Conservation (phyloP, 2,888 invertebrate species). For the Aphodius sticticus region DNA sequence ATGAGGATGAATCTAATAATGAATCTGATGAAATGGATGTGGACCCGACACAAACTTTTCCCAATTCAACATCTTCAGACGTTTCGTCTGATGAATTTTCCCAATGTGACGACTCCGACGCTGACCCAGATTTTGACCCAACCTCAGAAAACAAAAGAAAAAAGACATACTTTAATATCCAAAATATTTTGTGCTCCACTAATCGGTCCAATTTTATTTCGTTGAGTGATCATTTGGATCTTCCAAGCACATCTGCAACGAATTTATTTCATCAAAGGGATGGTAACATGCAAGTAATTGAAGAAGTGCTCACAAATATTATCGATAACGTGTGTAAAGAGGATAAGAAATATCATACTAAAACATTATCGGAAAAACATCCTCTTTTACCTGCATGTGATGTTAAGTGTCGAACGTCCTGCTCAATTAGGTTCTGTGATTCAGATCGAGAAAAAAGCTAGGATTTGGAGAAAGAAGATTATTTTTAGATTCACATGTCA, state of each 20-base stretch:
- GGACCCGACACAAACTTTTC: background rate
- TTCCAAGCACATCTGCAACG: background rate
- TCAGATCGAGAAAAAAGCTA: background rate
- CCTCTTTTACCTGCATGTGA: slow-evolving; percentile 4
- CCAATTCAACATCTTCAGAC: background rate
- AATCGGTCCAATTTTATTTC: background rate
- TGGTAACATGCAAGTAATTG: slow-evolving; percentile 4
- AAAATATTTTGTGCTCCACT: background rate
- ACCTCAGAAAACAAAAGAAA: background rate
- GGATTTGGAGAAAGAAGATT: background rate
- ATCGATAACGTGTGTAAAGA: background rate
- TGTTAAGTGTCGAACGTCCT: background rate
- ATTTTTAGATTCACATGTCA: background rate
- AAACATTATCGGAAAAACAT: background rate
- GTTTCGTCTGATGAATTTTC: slow-evolving; percentile 4
- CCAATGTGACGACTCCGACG: slow-evolving; percentile 4
- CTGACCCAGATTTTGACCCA: background rate
- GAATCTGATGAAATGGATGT: background rate
- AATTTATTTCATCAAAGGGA: background rate
- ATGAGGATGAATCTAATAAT: slow-evolving; percentile 4
- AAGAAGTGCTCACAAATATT: slow-evolving; percentile 4
- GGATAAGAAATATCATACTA: background rate
- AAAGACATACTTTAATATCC: background rate
- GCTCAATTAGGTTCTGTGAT: slow-evolving; percentile 4
- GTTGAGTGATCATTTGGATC: background rate